Percentiles rank a stretch among this genome's conserved stretches.
These are phyloP conservation scores for Microcaecilia unicolor DNA, from an alignment of 2,797 vertebrate genomes.

Conservation along the genomic window DNA sequence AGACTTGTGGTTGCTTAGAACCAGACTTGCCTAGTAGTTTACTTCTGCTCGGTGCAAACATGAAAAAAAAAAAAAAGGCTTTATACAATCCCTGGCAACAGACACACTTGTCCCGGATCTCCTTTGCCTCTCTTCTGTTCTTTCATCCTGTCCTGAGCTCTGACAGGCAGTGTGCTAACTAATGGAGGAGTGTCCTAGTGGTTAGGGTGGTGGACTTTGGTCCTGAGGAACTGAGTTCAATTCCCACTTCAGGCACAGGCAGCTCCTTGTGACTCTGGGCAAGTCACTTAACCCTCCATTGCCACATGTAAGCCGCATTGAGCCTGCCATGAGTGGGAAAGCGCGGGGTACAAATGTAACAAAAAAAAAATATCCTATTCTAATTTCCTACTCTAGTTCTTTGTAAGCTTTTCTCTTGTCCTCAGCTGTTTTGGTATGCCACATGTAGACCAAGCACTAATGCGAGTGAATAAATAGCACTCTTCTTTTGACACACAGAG, in stretches of 20 bases:
- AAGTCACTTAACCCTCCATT: too few species aligned
- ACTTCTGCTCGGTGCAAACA: not conserved
- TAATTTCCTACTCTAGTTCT: not conserved
- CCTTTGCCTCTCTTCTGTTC: too few species aligned
- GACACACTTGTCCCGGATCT: conserved; percentile 5
- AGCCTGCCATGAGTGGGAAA: too few species aligned
- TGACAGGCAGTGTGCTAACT: too few species aligned
- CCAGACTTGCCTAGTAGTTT: conserved; percentile 13
- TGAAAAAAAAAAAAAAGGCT: not conserved
- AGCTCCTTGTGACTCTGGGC: too few species aligned
- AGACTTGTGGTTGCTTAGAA: conserved; percentile 26
- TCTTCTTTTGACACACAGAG: conserved; percentile 29
- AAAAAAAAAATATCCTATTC: conserved; percentile 15
- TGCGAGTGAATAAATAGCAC: conserved; percentile 36
- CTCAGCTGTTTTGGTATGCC: conserved; percentile 33
- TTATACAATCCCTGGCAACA: not conserved
- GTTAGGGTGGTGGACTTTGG: too few species aligned
- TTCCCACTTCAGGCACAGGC: too few species aligned
- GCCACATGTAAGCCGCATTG: too few species aligned
- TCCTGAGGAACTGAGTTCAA: too few species aligned
- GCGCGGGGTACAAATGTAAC: too few species aligned
- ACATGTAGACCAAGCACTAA: conserved; percentile 35
- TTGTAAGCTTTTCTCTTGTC: conserved; percentile 23
- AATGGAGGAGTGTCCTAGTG: too few species aligned
- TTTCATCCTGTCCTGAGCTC: too few species aligned